Conservation (phyloP, 2,888 invertebrate genomes). For the Sthenelais limicola region DNA sequence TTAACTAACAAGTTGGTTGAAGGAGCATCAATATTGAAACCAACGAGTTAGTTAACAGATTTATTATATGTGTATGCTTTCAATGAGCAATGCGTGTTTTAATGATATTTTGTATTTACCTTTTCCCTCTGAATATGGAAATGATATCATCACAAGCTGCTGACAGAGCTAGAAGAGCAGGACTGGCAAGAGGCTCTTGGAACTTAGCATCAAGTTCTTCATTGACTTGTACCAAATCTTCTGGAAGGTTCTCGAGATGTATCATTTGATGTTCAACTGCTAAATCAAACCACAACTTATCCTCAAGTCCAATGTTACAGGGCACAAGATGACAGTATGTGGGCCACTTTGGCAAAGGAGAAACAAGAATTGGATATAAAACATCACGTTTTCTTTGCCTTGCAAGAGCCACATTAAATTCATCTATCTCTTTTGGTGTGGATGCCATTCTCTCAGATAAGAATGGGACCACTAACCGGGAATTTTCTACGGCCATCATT, state of each 20-base stretch:
- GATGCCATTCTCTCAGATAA: not conserved
- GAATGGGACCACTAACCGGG: conserved; percentile 22
- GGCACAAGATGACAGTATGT: conserved; percentile 46
- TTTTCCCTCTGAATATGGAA: not conserved
- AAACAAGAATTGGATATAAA: conserved; percentile 56
- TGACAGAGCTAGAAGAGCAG: conserved; percentile 2
- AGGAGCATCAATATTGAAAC: too few relatives aligned
- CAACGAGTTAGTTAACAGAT: too few relatives aligned
- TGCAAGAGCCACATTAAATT: conserved; percentile 37
- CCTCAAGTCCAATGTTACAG: conserved; percentile 52
- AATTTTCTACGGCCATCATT: conserved; percentile 13
- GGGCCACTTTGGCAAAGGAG: conserved; percentile 39
- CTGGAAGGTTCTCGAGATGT: not conserved
- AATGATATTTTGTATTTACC: too few relatives aligned
- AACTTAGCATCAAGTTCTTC: not conserved
- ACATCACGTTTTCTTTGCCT: conserved; percentile 13
- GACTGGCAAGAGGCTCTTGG: not conserved
- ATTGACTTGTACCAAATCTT: not conserved
- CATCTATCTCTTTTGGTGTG: conserved; percentile 29
- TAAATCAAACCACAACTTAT: conserved; percentile 46
- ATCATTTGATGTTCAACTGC: not conserved
- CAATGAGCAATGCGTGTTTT: too few relatives aligned
- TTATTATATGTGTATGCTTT: too few relatives aligned
- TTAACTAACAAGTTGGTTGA: too few relatives aligned
- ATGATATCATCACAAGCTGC: conserved; percentile 31